Percentiles rank a stretch among this genome's conserved stretches.
These are phyloP conservation scores for Bombylius major DNA, from an alignment of 2,888 invertebrate genomes.

Conservation along the genomic window DNA sequence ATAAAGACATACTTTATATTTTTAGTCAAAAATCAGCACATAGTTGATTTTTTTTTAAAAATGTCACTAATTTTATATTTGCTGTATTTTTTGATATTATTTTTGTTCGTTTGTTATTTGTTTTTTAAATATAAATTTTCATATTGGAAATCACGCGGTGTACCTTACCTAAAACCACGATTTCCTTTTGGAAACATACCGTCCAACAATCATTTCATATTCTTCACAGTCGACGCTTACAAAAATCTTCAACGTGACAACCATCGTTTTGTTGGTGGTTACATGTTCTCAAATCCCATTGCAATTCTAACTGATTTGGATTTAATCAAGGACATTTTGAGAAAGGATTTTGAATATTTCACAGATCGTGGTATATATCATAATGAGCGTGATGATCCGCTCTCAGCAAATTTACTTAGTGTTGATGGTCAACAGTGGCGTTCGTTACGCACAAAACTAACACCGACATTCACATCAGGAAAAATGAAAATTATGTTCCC, in stretches of 20 bases:
- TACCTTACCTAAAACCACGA: constrained; percentile 14
- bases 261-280: constrained; percentile 4
- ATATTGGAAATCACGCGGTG: constrained; percentile 13
- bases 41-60: no score
- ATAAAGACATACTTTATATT: no score
- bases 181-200: constrained; percentile 22
- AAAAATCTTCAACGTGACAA: constrained; percentile 2
- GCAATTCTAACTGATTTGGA: constrained; percentile 16
- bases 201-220: neutral
- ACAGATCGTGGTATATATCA: constrained; percentile 19
- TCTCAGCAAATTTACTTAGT: constrained; percentile 20
- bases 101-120: neutral
- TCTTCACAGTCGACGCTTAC: constrained; percentile 1
- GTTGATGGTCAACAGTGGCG: constrained; percentile 34
- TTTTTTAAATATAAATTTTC: neutral
- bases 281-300: constrained; percentile 7
- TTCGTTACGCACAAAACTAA: constrained; percentile 33
- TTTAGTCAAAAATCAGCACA: no score
- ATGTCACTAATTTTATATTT: neutral
- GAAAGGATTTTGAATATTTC: constrained; percentile 24
- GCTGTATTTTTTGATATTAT: neutral
- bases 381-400: constrained; percentile 21
- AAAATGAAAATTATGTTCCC: constrained; percentile 39
- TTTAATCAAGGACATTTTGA: constrained; percentile 19
- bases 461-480: constrained; percentile 39